Percentiles rank a stretch among this genome's conserved stretches.
These are phyloP conservation scores for Cardiocondyla obscurior DNA, from an alignment of 1,140 invertebrate genomes.

Conservation along the genomic window DNA sequence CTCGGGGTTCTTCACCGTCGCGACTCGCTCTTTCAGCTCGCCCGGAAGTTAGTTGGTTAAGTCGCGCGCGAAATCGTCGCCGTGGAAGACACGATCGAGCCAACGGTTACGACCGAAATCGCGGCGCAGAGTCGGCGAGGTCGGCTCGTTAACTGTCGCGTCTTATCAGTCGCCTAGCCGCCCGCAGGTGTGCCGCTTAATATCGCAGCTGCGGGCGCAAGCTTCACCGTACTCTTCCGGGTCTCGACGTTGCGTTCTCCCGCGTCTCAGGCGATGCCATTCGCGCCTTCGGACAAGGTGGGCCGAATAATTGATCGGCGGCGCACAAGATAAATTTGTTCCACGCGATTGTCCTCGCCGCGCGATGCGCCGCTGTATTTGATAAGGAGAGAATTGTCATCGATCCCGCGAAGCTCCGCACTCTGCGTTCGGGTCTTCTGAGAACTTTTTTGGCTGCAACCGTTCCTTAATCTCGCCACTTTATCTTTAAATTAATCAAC, in stretches of 20 bases:
- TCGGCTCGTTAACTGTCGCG: background rate
- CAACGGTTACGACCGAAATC: background rate
- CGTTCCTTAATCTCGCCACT: too few relatives aligned
- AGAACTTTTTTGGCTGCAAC: too few relatives aligned
- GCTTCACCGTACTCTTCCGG: background rate
- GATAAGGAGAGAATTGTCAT: too few relatives aligned
- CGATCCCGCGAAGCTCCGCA: too few relatives aligned
- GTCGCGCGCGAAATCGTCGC: background rate
- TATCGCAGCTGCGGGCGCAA: background rate
- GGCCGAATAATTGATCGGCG: background rate
- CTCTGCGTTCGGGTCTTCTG: too few relatives aligned
- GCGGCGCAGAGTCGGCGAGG: background rate
- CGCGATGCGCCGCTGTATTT: background rate
- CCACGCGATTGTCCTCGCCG: background rate
- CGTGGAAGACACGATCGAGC: background rate
- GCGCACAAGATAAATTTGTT: background rate
- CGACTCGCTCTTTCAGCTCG: background rate
- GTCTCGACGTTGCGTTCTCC: background rate
- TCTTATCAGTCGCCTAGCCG: background rate
- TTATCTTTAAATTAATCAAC: too few relatives aligned
- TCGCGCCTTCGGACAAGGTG: background rate
- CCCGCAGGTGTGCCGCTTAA: conserved; percentile 12
- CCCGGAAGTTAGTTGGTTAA: background rate
- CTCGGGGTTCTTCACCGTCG: too few relatives aligned
- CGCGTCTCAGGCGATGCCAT: background rate